A percentile compares a stretch with the other conserved stretches of the same genome.
Conservation (phyloP, 64 coral and sea anemone genomes). For the Stichodactyla helianthus region DNA sequence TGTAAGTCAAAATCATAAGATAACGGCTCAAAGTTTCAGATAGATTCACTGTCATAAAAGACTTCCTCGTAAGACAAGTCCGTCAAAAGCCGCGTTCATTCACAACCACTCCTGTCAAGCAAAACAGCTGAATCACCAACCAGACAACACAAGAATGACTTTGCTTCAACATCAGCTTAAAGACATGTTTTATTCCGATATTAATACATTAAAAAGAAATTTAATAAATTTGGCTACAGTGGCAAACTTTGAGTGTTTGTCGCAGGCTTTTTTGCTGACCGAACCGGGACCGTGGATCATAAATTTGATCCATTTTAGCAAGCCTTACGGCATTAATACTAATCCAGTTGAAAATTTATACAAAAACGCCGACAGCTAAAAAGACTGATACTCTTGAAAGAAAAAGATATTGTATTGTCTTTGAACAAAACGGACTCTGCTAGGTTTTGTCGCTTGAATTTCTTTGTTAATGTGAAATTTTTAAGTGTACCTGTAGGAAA, state of each 20-base stretch:
- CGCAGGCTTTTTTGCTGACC: too few species aligned
- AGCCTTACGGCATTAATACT: too few species aligned
- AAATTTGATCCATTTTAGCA: not conserved
- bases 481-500: not conserved
- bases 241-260: not conserved
- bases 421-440: not conserved
- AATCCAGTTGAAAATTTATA: not conserved
- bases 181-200: not conserved
- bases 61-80: too few species aligned
- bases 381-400: not conserved
- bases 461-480: not conserved
- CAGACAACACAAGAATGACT: slow-evolving; percentile 5
- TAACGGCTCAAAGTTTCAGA: too few species aligned
- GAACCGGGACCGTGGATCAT: not conserved
- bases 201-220: not conserved
- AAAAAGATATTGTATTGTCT: not conserved
- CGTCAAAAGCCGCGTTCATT: not conserved
- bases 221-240: not conserved
- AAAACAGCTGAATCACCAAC: not conserved
- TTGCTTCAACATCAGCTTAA: not conserved
- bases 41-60: too few species aligned
- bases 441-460: not conserved
- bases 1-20: too few species aligned
- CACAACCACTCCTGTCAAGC: not conserved
- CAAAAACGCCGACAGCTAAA: not conserved